Conservation (phyloP, 2,797 vertebrate genomes). For the Calcarius lapponicus region DNA sequence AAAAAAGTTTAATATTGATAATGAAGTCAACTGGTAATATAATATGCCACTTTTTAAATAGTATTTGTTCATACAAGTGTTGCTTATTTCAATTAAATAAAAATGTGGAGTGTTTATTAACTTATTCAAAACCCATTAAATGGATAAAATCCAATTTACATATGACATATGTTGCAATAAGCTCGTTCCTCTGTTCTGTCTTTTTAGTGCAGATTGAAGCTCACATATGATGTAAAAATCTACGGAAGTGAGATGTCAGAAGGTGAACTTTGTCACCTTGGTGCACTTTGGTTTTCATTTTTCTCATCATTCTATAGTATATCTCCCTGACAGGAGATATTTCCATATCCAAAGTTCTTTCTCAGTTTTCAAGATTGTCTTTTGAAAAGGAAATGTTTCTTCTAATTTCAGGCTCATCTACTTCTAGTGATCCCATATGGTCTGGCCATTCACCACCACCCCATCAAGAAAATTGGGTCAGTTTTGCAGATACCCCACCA, state of each 20-base stretch:
- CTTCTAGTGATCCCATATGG: constrained; percentile 91
- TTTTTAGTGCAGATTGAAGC: not conserved
- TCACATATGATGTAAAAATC: not conserved
- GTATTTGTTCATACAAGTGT: not conserved
- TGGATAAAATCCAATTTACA: not conserved
- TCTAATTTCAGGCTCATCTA: constrained; percentile 81
- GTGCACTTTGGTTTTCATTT: not conserved
- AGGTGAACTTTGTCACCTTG: not conserved
- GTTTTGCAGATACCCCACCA: constrained; percentile 98
- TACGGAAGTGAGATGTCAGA: not conserved
- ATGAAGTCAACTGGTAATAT: not conserved
- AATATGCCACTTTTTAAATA: not conserved
- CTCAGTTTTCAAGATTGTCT: not conserved
- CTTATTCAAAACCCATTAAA: not conserved
- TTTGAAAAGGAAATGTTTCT: constrained; percentile 55
- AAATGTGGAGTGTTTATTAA: not conserved
- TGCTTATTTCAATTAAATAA: not conserved
- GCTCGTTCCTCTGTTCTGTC: not conserved
- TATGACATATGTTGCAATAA: not conserved
- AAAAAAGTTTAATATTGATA: not conserved
- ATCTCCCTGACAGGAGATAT: not conserved
- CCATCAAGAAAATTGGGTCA: constrained; percentile 99
- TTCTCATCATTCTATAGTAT: not conserved
- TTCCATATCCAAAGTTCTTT: not conserved
- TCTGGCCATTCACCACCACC: constrained; percentile 92